Percentiles rank a stretch among this genome's conserved stretches.
phyloP scores from a whole-genome alignment of 2,888 invertebrate genomes.

The Geotrupes spiniger region DNA sequence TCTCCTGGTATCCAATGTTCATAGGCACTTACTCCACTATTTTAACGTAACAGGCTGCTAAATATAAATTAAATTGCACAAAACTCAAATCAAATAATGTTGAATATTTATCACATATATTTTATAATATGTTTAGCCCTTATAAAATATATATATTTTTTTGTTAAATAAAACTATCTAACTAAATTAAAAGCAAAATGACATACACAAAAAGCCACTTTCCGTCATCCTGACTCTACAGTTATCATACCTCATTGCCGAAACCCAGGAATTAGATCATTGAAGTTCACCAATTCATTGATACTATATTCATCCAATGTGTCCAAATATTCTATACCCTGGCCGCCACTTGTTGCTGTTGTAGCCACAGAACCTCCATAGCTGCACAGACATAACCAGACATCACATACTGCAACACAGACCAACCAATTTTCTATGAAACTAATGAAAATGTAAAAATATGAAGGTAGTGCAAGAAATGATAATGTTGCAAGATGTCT shows the following conservation, averaged over 20 bases:
- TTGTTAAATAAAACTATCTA: background rate
- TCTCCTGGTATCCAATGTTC: too few relatives aligned
- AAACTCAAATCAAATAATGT: too few relatives aligned
- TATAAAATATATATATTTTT: too few relatives aligned
- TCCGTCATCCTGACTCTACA: slow-evolving; percentile 12
- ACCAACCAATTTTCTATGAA: slow-evolving; percentile 30
- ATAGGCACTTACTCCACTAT: too few relatives aligned
- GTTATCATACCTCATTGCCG: slow-evolving; percentile 26
- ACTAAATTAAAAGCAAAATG: background rate
- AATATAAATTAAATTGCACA: too few relatives aligned
- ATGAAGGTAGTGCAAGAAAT: slow-evolving; percentile 13
- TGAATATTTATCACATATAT: too few relatives aligned
- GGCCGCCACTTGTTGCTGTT: slow-evolving; percentile 37
- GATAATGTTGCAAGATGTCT: slow-evolving; percentile 48
- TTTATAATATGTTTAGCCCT: too few relatives aligned
- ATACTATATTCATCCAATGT: slow-evolving; percentile 45
- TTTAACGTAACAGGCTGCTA: too few relatives aligned
- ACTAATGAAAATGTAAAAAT: slow-evolving; percentile 15
- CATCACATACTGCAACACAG: slow-evolving; percentile 52
- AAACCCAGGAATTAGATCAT: slow-evolving; percentile 40
- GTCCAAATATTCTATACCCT: slow-evolving; percentile 46
- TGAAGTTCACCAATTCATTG: slow-evolving; percentile 44
- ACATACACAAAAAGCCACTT: slow-evolving; percentile 1
- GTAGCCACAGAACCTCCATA: slow-evolving; percentile 48
- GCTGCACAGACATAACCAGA: slow-evolving; percentile 53